Conservation (phyloP, 2,113 vertebrate genomes). For the Atractosteus spatula region DNA sequence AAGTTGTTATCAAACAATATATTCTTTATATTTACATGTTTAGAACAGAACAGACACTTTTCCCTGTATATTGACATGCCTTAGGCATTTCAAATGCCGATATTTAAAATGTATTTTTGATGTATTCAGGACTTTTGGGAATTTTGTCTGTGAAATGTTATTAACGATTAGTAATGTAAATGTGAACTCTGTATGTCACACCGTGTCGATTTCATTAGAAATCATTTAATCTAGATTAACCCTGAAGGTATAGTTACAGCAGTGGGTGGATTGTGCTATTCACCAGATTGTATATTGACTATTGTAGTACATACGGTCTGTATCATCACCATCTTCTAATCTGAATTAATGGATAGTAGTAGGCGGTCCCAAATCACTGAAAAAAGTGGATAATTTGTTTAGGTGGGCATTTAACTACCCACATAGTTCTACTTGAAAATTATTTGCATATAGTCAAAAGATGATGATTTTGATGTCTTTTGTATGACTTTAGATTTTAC, state of each 20-base stretch:
- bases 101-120: no score
- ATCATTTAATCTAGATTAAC: no score
- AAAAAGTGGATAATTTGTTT: slow-evolving; percentile 47
- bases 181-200: neutral
- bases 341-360: slow-evolving; percentile 46
- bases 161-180: no score
- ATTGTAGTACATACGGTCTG: neutral
- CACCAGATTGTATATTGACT: neutral
- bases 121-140: no score
- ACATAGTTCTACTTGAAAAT: slow-evolving; percentile 40
- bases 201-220: neutral
- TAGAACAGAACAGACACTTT: no score
- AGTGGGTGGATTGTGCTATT: neutral
- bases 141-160: no score
- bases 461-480: slow-evolving; percentile 4
- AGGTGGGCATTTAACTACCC: slow-evolving; percentile 50
- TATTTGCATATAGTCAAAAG: slow-evolving; percentile 35
- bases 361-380: slow-evolving; percentile 35
- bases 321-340: slow-evolving; percentile 16
- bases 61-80: no score
- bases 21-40: no score
- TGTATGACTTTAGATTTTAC: slow-evolving; percentile 8
- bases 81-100: no score
- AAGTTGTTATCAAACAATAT: no score
- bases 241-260: neutral